These are phyloP conservation scores for Spisula subtruncata DNA, from an alignment of 2,888 invertebrate species.

Conservation along the genomic window DNA sequence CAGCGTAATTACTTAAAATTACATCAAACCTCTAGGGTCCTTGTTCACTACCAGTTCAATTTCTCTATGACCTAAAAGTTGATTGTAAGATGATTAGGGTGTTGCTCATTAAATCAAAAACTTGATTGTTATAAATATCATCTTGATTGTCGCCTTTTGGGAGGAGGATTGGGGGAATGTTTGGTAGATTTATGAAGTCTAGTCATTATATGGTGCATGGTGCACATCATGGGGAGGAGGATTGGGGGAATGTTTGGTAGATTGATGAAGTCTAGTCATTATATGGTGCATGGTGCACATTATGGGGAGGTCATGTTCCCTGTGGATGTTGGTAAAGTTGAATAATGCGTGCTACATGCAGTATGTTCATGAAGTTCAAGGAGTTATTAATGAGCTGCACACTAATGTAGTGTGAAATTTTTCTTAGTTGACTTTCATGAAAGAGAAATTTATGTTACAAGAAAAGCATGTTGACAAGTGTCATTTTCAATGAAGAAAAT, in stretches of 20 bases:
- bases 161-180: too few relatives aligned
- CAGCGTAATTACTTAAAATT: conserved; percentile 11
- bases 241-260: neutral
- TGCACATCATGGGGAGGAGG: too few relatives aligned
- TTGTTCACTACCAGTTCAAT: neutral
- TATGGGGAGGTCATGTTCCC: neutral
- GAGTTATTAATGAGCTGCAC: too few relatives aligned
- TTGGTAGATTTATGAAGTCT: too few relatives aligned
- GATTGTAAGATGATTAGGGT: conserved; percentile 3
- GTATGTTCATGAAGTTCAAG: neutral
- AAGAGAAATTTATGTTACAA: too few relatives aligned
- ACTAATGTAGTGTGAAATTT: too few relatives aligned
- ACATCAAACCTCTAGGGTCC: neutral
- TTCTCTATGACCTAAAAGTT: neutral
- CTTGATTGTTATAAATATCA: conserved; percentile 18
- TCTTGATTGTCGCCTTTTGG: conserved; percentile 21
- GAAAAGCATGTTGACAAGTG: too few relatives aligned
- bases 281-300: neutral
- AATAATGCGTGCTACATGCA: neutral
- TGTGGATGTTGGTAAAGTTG: neutral
- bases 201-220: too few relatives aligned
- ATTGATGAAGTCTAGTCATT: conserved; percentile 17
- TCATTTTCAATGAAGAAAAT: too few relatives aligned
- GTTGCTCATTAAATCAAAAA: conserved; percentile 23
- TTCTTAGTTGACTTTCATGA: too few relatives aligned